Conservation (phyloP, 2,888 invertebrate species). For the Pollenia angustigena region DNA sequence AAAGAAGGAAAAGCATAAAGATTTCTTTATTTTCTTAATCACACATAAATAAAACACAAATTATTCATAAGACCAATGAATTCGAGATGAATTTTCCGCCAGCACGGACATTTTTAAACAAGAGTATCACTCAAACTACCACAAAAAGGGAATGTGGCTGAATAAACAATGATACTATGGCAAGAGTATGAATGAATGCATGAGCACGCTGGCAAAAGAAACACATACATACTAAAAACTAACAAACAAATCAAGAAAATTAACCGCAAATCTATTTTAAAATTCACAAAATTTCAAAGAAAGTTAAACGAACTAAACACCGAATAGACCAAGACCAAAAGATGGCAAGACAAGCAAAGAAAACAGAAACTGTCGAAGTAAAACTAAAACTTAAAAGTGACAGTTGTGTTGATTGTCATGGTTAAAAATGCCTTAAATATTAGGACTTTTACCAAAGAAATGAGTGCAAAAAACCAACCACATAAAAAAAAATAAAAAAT, state of each 20-base stretch:
- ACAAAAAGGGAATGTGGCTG: conserved; percentile 5
- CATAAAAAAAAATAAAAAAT: not conserved
- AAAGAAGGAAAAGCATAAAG: not conserved
- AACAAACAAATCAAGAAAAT: conserved; percentile 71
- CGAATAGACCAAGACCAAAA: not conserved
- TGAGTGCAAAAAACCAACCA: not conserved
- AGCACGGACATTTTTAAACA: conserved; percentile 7
- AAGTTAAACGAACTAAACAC: conserved; percentile 8
- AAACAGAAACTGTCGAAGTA: not conserved
- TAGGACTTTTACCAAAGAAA: conserved; percentile 43
- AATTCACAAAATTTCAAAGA: conserved; percentile 62
- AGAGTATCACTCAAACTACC: conserved; percentile 16
- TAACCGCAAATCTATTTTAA: conserved; percentile 72
- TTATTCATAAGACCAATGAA: not conserved
- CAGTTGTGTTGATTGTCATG: conserved; percentile 60
- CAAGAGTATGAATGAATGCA: not conserved
- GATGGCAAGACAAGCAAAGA: conserved; percentile 4
- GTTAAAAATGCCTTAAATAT: conserved; percentile 60
- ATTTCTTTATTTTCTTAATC: conserved; percentile 7
- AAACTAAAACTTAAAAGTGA: conserved; percentile 33
- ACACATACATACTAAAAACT: conserved; percentile 15
- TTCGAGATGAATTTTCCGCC: not conserved
- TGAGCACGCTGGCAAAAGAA: not conserved
- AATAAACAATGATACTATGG: not conserved
- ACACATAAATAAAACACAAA: not conserved